These are phyloP conservation scores for Ceriagrion tenellum DNA, from an alignment of 2,888 invertebrate species.

Conservation along the genomic window DNA sequence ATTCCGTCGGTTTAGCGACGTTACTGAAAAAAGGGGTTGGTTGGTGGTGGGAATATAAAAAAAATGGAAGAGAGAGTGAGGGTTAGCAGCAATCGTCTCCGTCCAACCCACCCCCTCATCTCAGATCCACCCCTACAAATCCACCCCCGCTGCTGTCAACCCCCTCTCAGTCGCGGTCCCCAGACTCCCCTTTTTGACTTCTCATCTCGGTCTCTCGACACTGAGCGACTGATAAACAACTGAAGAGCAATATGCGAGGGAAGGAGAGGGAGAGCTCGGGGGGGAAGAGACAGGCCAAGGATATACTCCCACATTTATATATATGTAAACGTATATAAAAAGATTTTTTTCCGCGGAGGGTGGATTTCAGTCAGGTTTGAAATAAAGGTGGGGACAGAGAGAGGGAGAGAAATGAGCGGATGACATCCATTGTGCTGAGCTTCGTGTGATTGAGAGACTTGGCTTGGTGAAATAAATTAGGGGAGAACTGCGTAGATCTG, in stretches of 20 bases:
- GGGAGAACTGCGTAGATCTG: background rate
- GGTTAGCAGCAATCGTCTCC: background rate
- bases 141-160: too few species aligned
- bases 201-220: background rate
- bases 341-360: background rate
- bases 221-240: conserved; percentile 1
- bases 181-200: background rate
- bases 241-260: conserved; percentile 30
- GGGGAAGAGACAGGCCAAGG: background rate
- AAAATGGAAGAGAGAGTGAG: background rate
- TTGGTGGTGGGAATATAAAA: background rate
- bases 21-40: background rate
- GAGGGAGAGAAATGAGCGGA: background rate
- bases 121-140: background rate
- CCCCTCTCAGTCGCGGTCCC: background rate
- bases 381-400: background rate
- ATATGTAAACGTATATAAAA: too few species aligned
- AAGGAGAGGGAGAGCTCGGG: background rate
- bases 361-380: background rate
- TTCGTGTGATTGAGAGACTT: background rate
- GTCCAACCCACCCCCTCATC: background rate
- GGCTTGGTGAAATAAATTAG: background rate
- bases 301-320: background rate
- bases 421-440: background rate
- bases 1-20: background rate